Percentiles rank a stretch among this genome's conserved stretches.
Evolutionary conservation across 2,888 invertebrate genomes (phyloP).

Genomic region (Caenorhabditis wallacei): DNA sequence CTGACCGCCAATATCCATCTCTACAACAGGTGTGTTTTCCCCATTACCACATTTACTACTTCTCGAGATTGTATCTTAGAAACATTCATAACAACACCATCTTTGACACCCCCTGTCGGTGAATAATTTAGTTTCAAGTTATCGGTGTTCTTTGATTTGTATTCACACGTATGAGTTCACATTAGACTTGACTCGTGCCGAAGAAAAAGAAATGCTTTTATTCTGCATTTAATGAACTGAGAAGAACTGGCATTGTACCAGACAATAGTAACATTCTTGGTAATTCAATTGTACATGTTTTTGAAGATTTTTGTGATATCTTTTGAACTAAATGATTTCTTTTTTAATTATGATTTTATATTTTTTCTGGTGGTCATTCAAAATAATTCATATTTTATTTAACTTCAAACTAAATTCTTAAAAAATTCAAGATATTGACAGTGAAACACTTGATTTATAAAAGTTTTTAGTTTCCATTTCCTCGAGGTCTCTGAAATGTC

Average conservation of each 20-base stretch:
- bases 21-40: constrained; percentile 41
- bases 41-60: constrained; percentile 47
- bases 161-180: constrained; percentile 24
- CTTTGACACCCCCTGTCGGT: constrained; percentile 44
- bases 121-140: constrained; percentile 15
- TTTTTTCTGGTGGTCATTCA: no score
- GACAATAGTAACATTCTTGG: neutral
- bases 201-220: neutral
- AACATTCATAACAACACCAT: constrained; percentile 13
- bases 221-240: constrained; percentile 8
- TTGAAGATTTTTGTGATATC: neutral
- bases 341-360: no score
- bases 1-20: neutral
- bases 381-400: no score
- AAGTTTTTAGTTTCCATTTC: no score
- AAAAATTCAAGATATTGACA: no score
- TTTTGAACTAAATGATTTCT: neutral
- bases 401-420: no score
- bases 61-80: constrained; percentile 42
- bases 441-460: no score
- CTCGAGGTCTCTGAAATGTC: no score
- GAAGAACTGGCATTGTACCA: neutral
- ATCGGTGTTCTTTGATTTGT: constrained; percentile 23
- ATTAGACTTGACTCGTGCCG: constrained; percentile 2
- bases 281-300: neutral